Evolutionary conservation across 2,113 vertebrate species (phyloP).

Genomic region (Aegithalos caudatus): DNA sequence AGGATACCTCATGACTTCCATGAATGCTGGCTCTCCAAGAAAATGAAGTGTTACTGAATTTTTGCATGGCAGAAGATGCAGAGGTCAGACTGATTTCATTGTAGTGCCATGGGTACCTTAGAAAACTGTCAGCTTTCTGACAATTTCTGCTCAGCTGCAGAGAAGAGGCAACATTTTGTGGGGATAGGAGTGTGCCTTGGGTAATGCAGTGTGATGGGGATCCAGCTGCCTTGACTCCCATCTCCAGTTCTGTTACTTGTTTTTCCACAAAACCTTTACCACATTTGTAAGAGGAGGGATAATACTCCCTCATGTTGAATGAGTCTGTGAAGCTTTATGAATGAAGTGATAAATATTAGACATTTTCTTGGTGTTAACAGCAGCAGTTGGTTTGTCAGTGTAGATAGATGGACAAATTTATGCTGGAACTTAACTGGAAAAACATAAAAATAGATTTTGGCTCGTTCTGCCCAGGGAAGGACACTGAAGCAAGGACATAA

Average conservation of each 20-base stretch:
- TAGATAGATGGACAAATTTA: background rate
- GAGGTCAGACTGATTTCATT: background rate
- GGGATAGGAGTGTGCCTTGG: background rate
- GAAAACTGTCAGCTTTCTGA: background rate
- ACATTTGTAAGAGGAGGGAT: background rate
- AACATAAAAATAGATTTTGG: background rate
- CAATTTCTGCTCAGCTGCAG: background rate
- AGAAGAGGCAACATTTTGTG: background rate
- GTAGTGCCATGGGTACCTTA: background rate
- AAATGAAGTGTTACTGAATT: background rate
- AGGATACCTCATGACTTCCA: background rate
- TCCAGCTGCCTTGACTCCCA: background rate
- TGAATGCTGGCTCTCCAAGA: background rate
- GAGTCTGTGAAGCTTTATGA: background rate
- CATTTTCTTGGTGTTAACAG: background rate
- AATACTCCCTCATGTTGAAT: background rate
- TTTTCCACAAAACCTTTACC: background rate
- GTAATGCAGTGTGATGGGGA: background rate
- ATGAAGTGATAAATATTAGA: background rate
- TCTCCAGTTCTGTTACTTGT: background rate
- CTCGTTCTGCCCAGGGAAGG: background rate
- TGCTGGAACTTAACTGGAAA: background rate
- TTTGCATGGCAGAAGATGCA: background rate
- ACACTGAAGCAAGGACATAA: background rate
- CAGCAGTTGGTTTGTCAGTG: background rate